Evolutionary conservation across 2,797 vertebrate species (phyloP).

Genomic region (Thunnus albacares): DNA sequence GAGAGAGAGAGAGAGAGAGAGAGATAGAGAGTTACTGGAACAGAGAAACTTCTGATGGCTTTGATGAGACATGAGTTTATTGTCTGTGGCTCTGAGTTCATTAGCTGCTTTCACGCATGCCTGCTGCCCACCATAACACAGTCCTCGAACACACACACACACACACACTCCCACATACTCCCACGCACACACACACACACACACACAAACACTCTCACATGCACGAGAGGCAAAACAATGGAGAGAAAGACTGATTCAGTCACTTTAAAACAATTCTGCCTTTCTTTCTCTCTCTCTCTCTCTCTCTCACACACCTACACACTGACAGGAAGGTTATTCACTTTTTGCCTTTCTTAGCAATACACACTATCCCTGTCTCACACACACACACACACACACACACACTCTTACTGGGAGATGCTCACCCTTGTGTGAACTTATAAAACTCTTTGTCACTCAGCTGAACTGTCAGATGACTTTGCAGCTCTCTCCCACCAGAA

Average conservation of each 20-base stretch:
- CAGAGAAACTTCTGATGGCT: conserved; percentile 11
- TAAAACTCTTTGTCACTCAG: conserved; percentile 18
- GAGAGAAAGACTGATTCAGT: too few relatives aligned
- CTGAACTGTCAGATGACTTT: conserved; percentile 42
- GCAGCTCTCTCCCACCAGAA: neutral
- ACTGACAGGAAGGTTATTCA: too few relatives aligned
- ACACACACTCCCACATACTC: conserved; percentile 20
- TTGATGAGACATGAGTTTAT: conserved; percentile 43
- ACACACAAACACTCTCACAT: conserved; percentile 30
- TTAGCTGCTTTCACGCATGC: conserved; percentile 75
- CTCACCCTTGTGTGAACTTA: conserved; percentile 24
- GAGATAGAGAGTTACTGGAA: neutral
- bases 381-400: conserved; percentile 29
- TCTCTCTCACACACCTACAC: too few relatives aligned
- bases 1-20: neutral
- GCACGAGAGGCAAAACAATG: neutral
- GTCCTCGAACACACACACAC: conserved; percentile 5
- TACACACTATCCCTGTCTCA: too few relatives aligned
- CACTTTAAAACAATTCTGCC: too few relatives aligned
- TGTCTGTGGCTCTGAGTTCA: conserved; percentile 64
- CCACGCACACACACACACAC: conserved; percentile 29
- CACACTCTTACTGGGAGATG: conserved; percentile 4
- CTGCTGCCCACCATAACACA: conserved; percentile 57
- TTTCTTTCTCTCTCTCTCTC: too few relatives aligned
- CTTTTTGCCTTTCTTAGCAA: too few relatives aligned